These are phyloP conservation scores for Python bivittatus DNA, from an alignment of 2,113 vertebrate species.

Conservation along the genomic window DNA sequence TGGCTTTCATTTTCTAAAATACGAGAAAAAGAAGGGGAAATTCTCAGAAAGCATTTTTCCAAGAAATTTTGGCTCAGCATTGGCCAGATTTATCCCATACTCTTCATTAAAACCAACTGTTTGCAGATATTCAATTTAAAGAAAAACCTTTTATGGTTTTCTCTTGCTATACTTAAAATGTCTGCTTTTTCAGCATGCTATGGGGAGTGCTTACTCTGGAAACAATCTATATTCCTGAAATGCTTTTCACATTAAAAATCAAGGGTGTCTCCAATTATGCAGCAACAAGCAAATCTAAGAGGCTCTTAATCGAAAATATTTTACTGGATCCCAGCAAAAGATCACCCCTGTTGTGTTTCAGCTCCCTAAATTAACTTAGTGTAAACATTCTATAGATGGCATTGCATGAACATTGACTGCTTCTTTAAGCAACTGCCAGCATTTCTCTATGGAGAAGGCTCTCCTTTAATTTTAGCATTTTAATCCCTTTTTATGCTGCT, in stretches of 20 bases:
- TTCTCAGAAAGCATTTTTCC: not conserved
- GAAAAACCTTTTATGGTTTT: not conserved
- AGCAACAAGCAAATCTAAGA: not conserved
- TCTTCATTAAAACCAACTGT: not conserved
- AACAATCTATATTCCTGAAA: not conserved
- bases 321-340: not conserved
- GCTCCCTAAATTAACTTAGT: not conserved
- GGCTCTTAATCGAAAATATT: not conserved
- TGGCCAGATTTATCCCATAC: not conserved
- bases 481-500: not conserved
- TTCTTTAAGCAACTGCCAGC: not conserved
- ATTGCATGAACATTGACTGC: not conserved
- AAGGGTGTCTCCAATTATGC: not conserved
- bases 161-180: not conserved
- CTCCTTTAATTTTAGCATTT: not conserved
- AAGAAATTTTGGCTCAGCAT: not conserved
- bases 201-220: not conserved
- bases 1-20: not conserved
- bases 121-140: not conserved
- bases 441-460: not conserved
- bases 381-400: not conserved
- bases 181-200: not conserved
- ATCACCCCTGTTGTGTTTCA: not conserved
- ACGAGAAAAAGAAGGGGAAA: not conserved
- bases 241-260: not conserved